Percentiles rank a stretch among this genome's conserved stretches.
These are phyloP conservation scores for Chymomyza caudatula DNA, from an alignment of 2,888 invertebrate genomes.

Conservation along the genomic window DNA sequence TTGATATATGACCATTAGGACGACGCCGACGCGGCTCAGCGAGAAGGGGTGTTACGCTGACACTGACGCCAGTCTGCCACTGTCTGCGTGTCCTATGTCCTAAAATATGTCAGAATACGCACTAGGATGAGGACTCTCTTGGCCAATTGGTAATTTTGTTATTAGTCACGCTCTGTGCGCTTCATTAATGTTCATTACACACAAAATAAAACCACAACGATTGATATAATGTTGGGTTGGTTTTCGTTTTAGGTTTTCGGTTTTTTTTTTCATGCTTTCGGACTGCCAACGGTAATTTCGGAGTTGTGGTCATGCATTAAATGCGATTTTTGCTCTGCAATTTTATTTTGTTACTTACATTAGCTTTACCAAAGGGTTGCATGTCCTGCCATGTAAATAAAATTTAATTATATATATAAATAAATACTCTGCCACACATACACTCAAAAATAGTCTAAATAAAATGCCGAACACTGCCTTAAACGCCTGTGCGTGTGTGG, in stretches of 20 bases:
- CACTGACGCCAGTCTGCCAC: background rate
- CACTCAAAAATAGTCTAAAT: constrained; percentile 19
- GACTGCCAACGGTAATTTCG: constrained; percentile 36
- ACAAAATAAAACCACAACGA: constrained; percentile 70
- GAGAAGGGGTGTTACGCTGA: background rate
- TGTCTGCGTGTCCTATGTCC: background rate
- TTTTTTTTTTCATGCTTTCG: background rate
- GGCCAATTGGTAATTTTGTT: constrained; percentile 70
- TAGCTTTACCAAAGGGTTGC: constrained; percentile 48
- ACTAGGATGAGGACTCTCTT: constrained; percentile 37
- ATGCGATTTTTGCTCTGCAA: constrained; percentile 37
- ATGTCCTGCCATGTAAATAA: constrained; percentile 39
- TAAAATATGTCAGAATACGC: background rate
- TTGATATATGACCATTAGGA: background rate
- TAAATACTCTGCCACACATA: constrained; percentile 3
- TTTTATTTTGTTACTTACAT: constrained; percentile 14
- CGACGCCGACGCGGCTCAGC: background rate
- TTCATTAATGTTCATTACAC: constrained; percentile 73
- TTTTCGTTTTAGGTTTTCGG: no score
- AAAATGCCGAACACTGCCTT: constrained; percentile 41
- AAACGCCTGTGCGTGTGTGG: constrained; percentile 35
- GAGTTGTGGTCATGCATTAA: constrained; percentile 55
- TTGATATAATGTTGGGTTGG: constrained; percentile 57
- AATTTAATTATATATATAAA: constrained; percentile 56
- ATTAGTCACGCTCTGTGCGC: constrained; percentile 72